A percentile compares a stretch with the other conserved stretches of the same genome.
Conservation (phyloP, 2,888 invertebrate genomes). For the Tetragonisca angustula region DNA sequence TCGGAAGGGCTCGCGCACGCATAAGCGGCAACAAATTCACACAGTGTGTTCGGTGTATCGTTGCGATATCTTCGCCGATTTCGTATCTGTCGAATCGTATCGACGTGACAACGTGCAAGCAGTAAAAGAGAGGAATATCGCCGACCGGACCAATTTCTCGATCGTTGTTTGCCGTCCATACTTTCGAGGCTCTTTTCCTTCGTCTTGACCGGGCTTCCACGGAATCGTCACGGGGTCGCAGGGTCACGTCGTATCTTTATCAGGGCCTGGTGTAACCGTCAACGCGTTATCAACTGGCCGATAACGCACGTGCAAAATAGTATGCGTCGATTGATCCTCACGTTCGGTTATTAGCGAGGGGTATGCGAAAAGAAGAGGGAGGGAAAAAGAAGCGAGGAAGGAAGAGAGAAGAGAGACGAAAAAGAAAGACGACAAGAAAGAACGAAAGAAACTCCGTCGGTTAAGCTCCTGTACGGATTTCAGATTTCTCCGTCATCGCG, state of each 20-base stretch:
- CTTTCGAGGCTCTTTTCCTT: constrained; percentile 29
- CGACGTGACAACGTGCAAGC: not conserved
- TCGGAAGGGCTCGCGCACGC: constrained; percentile 68
- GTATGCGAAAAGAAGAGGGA: constrained; percentile 9
- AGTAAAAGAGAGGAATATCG: not conserved
- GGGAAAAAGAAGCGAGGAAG: not conserved
- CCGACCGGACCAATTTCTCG: constrained; percentile 10
- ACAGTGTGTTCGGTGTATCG: constrained; percentile 33
- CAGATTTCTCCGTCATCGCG: constrained; percentile 22
- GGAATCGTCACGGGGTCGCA: constrained; percentile 74
- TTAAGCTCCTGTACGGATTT: constrained; percentile 5
- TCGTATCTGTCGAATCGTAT: constrained; percentile 6
- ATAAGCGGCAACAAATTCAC: constrained; percentile 60
- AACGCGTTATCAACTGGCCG: constrained; percentile 67
- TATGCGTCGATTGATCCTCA: constrained; percentile 67
- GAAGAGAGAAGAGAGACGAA: too few species aligned
- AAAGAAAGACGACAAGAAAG: too few species aligned
- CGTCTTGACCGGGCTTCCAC: constrained; percentile 62
- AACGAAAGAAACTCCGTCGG: not conserved
- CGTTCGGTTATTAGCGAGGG: constrained; percentile 61
- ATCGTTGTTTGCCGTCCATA: not conserved
- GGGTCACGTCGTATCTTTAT: constrained; percentile 80
- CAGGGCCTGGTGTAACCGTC: constrained; percentile 76
- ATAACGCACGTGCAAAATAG: constrained; percentile 81
- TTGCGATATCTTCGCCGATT: constrained; percentile 60